Conservation (phyloP, 2,113 vertebrate species). For the Ceyx margarethae region DNA sequence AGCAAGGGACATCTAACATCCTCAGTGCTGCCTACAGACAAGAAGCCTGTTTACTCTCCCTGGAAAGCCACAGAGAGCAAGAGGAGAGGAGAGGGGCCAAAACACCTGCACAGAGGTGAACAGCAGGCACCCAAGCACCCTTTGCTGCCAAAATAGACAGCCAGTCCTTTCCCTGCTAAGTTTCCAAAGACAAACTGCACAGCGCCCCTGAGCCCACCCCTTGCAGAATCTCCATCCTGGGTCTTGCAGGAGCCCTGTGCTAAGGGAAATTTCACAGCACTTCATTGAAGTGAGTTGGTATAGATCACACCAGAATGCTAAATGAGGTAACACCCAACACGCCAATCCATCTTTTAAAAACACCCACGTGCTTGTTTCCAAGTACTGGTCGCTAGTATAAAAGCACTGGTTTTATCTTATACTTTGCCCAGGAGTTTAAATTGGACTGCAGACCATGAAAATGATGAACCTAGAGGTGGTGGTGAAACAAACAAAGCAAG, state of each 20-base stretch:
- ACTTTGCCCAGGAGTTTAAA: not conserved
- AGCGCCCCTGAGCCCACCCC: not conserved
- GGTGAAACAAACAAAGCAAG: not conserved
- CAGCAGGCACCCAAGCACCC: accelerated
- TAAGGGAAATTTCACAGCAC: not conserved
- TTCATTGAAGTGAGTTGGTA: accelerated
- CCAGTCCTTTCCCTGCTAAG: not conserved
- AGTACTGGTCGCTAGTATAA: not conserved
- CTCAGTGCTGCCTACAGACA: not conserved
- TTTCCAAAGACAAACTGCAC: not conserved
- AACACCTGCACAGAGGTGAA: accelerated
- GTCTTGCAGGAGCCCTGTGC: accelerated
- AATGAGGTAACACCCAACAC: not conserved
- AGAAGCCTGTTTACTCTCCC: not conserved
- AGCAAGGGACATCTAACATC: not conserved
- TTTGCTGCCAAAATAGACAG: accelerated
- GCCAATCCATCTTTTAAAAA: not conserved
- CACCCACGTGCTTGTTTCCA: accelerated
- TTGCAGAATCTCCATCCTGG: not conserved
- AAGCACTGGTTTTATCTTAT: not conserved
- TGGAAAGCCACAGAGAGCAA: not conserved
- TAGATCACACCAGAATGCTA: not conserved
- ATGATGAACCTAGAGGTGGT: not conserved
- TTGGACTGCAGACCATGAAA: not conserved
- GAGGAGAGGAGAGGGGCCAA: not conserved